Evolutionary conservation across 92 coral and sea anemone genomes (phyloP).

Genomic region (Paramuricea clavata): DNA sequence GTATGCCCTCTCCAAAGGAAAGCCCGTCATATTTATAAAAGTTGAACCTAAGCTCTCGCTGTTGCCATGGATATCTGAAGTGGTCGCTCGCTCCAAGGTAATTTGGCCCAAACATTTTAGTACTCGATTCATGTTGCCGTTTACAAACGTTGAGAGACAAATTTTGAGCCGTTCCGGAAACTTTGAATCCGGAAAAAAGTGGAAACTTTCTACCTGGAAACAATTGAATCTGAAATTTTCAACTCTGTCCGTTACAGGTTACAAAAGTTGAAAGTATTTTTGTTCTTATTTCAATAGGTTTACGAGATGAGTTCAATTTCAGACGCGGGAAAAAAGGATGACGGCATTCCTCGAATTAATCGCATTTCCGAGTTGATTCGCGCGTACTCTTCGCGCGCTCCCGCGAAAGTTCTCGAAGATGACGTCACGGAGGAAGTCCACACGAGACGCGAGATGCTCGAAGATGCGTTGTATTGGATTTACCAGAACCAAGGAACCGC

Average conservation of each 20-base stretch:
- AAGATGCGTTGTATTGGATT: slow-evolving; percentile 74
- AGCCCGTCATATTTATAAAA: slow-evolving; percentile 76
- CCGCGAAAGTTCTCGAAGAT: slow-evolving; percentile 51
- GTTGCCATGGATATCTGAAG: slow-evolving; percentile 78
- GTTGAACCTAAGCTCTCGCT: slow-evolving; percentile 68
- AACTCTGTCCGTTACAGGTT: too few relatives aligned
- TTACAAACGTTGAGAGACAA: too few relatives aligned
- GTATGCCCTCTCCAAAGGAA: slow-evolving; percentile 71
- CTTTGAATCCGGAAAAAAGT: too few relatives aligned
- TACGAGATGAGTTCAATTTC: slow-evolving; percentile 65
- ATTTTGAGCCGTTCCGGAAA: too few relatives aligned
- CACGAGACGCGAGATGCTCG: slow-evolving; percentile 71
- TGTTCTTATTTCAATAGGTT: too few relatives aligned
- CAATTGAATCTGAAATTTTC: too few relatives aligned
- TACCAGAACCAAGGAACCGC: slow-evolving; percentile 70
- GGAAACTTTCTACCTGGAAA: too few relatives aligned
- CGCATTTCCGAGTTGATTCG: slow-evolving; percentile 78
- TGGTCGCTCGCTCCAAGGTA: slow-evolving; percentile 63
- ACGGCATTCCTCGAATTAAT: slow-evolving; percentile 82
- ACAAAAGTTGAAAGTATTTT: too few relatives aligned
- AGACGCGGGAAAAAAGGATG: slow-evolving; percentile 73
- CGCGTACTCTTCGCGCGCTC: slow-evolving; percentile 68
- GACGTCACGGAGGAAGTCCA: slow-evolving; percentile 83
- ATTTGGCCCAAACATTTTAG: too few relatives aligned
- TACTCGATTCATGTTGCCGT: too few relatives aligned